Conservation (phyloP, 2,888 invertebrate species). For the Nebria salina region DNA sequence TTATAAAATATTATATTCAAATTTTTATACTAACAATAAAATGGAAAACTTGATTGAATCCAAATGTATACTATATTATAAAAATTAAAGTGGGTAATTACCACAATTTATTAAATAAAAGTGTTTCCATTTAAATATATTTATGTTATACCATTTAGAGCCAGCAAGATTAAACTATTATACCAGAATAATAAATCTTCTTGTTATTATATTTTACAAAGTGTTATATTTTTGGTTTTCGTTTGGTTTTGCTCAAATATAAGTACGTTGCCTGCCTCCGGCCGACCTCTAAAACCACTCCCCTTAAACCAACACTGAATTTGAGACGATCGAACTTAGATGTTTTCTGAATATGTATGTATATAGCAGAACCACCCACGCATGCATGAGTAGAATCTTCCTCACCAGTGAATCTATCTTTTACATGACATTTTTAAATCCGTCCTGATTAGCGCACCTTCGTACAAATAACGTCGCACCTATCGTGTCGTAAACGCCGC, state of each 20-base stretch:
- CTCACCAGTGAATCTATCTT: constrained; percentile 28
- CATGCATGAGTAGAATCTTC: constrained; percentile 29
- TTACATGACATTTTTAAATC: constrained; percentile 20
- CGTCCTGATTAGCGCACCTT: constrained; percentile 37
- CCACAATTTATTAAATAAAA: too few relatives aligned
- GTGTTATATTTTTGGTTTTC: too few relatives aligned
- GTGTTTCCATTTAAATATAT: too few relatives aligned
- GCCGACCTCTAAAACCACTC: neutral
- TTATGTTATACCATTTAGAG: too few relatives aligned
- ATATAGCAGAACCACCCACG: constrained; percentile 13
- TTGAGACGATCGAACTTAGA: neutral
- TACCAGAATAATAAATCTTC: too few relatives aligned
- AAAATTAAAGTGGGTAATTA: too few relatives aligned
- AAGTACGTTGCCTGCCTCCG: neutral
- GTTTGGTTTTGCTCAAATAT: neutral
- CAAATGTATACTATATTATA: too few relatives aligned
- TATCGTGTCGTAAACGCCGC: neutral
- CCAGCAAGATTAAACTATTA: too few relatives aligned
- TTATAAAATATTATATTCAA: too few relatives aligned
- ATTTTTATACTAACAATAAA: too few relatives aligned
- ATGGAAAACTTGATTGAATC: too few relatives aligned
- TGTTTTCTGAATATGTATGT: neutral
- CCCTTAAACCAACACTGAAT: neutral
- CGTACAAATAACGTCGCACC: constrained; percentile 19
- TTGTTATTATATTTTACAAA: too few relatives aligned